Evolutionary conservation across 2,113 vertebrate genomes (phyloP), one percentile per base, ranked within the genome.

Genomic region (Capra hircus): DNA sequence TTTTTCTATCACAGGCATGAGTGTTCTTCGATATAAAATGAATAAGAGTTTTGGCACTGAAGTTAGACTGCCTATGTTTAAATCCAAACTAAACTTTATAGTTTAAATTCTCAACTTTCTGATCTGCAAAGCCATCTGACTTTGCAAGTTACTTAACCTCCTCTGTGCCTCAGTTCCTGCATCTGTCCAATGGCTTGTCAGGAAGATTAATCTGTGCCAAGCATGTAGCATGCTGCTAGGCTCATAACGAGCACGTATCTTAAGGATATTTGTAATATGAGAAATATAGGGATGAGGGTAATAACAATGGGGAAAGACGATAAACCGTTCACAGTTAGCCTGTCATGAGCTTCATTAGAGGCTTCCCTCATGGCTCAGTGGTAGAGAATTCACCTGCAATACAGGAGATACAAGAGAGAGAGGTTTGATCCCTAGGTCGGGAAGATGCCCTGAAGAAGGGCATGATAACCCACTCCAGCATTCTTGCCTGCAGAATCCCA

Each of bases 211-310:
- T 27, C 55, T 36, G 28, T 21, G 19, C 5, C 5, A 9, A 36
- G 14, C 16, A 57, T 7, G 43, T 77, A 3, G 2, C 5, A 19
- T 14, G 43, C 21, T 11, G 6, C 52, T 36, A 45, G 55, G 6
- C 6, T 17, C 10, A 15, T 13, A 2, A 2, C 50, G 16, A 77
- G 50, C 30, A 71, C 23, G 4, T 0, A 16, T 15, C 11, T 8
- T 33, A 19, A 30, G 19, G 9, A 23, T 50, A 33, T 6, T 53
- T 3, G 33, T 25, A 16, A 62, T 36, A 7, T 52, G 27, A 60
- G 17, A 55, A 53, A 13, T 12, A 9, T 6, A 33, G 36, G n/a
- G 3, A 30, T 50, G 27, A 50, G 14, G 21, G 10, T 17, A 4
- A 57, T 3, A 36, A 25, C n/a, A 30, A 40, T 13, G 6, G 30